Conservation (phyloP, 2,113 vertebrate genomes). For the Lycaon pictus region DNA sequence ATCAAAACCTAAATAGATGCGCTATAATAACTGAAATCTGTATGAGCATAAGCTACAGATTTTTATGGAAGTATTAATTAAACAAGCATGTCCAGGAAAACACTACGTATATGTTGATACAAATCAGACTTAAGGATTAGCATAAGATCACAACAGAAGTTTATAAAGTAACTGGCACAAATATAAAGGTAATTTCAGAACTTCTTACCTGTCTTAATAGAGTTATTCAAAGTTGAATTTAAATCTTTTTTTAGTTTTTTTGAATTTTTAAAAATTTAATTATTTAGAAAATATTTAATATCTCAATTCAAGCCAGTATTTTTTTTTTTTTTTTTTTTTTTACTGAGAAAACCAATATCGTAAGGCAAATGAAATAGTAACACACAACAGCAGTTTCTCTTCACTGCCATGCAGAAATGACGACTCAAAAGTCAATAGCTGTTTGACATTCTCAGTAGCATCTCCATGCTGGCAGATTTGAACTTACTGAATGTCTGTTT, state of each 20-base stretch:
- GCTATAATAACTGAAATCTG: neutral
- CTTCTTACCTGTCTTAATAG: neutral
- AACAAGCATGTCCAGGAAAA: neutral
- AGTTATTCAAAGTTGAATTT: neutral
- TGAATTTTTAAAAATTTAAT: neutral
- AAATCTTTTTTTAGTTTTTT: neutral
- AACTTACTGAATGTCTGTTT: neutral
- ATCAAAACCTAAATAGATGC: neutral
- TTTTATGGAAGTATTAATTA: neutral
- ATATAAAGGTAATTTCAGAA: neutral
- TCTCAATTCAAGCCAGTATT: neutral
- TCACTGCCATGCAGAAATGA: neutral
- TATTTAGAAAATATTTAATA: neutral
- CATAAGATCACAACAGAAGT: neutral
- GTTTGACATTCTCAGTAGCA: neutral
- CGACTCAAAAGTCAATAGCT: constrained; percentile 15
- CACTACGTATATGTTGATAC: neutral
- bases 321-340: neutral
- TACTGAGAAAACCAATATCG: neutral
- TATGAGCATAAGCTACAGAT: neutral
- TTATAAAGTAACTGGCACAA: neutral
- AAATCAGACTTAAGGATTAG: neutral
- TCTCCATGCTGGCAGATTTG: neutral
- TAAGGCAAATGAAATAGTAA: neutral
- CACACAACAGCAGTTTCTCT: neutral